phyloP scores from a whole-genome alignment of 2,888 invertebrate genomes.

The Eupithecia dodoneata region DNA sequence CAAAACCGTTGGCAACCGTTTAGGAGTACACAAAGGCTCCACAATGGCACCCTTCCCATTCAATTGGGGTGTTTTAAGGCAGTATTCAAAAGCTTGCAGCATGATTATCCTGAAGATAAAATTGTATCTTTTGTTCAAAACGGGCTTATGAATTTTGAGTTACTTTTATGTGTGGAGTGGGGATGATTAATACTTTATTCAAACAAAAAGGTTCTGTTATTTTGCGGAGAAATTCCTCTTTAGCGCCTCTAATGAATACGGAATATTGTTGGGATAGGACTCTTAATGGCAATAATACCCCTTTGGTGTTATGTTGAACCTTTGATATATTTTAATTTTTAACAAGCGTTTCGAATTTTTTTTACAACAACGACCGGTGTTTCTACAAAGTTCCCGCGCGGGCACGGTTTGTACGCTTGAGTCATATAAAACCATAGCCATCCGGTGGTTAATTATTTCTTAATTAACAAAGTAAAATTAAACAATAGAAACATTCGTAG shows the following conservation, averaged over 20 bases:
- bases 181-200: constrained; percentile 30
- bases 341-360: neutral
- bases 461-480: neutral
- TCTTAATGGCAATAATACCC: constrained; percentile 6
- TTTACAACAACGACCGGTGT: neutral
- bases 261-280: constrained; percentile 14
- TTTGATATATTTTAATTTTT: neutral
- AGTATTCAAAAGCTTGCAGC: constrained; percentile 30
- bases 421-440: neutral
- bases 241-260: constrained; percentile 25
- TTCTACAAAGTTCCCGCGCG: neutral
- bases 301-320: neutral
- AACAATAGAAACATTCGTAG: neutral
- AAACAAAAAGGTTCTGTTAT: constrained; percentile 18
- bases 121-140: constrained; percentile 42
- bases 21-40: constrained; percentile 50
- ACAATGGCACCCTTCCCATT: constrained; percentile 41
- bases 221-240: constrained; percentile 15
- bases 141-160: constrained; percentile 41
- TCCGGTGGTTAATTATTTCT: neutral
- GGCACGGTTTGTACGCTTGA: neutral
- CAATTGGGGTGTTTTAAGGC: constrained; percentile 41
- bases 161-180: constrained; percentile 34
- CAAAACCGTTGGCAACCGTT: constrained; percentile 48
- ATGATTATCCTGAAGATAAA: constrained; percentile 45